phyloP scores from a whole-genome alignment of 2,888 invertebrate genomes.

The Homarus gammarus region DNA sequence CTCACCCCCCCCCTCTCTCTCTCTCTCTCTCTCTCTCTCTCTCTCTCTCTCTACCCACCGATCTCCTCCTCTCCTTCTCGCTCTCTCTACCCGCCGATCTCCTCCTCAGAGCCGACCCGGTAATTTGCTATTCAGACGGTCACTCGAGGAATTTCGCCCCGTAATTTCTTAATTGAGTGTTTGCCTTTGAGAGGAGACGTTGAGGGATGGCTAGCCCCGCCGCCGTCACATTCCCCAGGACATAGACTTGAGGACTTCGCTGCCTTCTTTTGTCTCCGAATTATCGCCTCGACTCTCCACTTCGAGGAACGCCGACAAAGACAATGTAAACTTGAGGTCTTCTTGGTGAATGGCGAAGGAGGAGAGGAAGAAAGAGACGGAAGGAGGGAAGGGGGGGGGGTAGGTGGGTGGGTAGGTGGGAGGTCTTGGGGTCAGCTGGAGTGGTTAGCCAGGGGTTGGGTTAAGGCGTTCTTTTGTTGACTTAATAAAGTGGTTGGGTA shows the following conservation, averaged over 20 bases:
- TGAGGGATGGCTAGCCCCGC: conserved; percentile 25
- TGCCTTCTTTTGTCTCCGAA: conserved; percentile 39
- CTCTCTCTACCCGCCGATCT: neutral
- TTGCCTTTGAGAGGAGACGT: conserved; percentile 38
- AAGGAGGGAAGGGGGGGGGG: neutral
- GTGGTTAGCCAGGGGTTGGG: neutral
- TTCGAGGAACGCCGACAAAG: conserved; percentile 31
- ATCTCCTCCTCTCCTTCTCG: neutral
- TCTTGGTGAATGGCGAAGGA: neutral
- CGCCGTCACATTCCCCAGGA: conserved; percentile 5
- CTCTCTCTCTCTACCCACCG: neutral
- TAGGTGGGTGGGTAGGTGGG: neutral
- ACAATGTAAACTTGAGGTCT: conserved; percentile 23
- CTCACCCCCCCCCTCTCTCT: neutral
- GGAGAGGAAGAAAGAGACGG: neutral
- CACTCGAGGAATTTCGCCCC: conserved; percentile 36
- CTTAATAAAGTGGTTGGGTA: no score
- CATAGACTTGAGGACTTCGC: conserved; percentile 10
- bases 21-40: conserved; percentile 1
- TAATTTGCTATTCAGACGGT: conserved; percentile 45
- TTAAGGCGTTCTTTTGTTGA: no score
- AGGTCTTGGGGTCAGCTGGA: neutral
- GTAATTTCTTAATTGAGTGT: conserved; percentile 52
- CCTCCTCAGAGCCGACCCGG: neutral
- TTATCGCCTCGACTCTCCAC: conserved; percentile 35